Percentiles rank a stretch among this genome's conserved stretches.
Evolutionary conservation across 2,113 vertebrate species (phyloP).

Genomic region (Corynorhinus townsendii): DNA sequence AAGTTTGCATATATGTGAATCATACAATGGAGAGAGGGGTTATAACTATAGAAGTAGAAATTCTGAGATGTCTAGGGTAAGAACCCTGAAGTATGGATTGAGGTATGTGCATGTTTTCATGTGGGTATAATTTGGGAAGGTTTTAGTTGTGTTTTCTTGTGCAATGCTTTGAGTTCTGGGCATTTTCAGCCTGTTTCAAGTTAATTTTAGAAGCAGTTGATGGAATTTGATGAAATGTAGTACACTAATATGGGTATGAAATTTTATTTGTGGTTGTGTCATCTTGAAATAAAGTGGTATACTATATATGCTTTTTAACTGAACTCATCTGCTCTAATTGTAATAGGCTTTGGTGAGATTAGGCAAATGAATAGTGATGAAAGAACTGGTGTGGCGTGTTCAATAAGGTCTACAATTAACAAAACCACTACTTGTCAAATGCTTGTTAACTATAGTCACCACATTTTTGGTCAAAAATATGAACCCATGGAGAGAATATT

Average conservation of each 20-base stretch:
- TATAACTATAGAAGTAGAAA: background rate
- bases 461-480: slow-evolving; percentile 29
- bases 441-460: slow-evolving; percentile 21
- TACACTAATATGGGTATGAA: slow-evolving; percentile 14
- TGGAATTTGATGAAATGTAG: slow-evolving; percentile 51
- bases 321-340: slow-evolving; percentile 53
- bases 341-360: slow-evolving; percentile 45
- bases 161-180: slow-evolving; percentile 26
- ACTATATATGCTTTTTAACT: background rate
- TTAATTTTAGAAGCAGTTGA: slow-evolving; percentile 48
- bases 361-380: slow-evolving; percentile 46
- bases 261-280: slow-evolving; percentile 59
- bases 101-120: slow-evolving; percentile 28
- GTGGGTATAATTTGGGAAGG: slow-evolving; percentile 51
- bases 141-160: slow-evolving; percentile 43
- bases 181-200: slow-evolving; percentile 44
- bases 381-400: slow-evolving; percentile 40
- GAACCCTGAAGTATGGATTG: background rate
- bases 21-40: background rate
- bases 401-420: slow-evolving; percentile 34
- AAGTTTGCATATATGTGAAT: background rate
- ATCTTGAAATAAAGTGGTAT: slow-evolving; percentile 41
- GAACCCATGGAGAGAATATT: slow-evolving; percentile 5
- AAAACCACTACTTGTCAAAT: slow-evolving; percentile 57
- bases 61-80: background rate